Conservation (phyloP, 1,140 invertebrate species). For the Nasonia longicornis region DNA sequence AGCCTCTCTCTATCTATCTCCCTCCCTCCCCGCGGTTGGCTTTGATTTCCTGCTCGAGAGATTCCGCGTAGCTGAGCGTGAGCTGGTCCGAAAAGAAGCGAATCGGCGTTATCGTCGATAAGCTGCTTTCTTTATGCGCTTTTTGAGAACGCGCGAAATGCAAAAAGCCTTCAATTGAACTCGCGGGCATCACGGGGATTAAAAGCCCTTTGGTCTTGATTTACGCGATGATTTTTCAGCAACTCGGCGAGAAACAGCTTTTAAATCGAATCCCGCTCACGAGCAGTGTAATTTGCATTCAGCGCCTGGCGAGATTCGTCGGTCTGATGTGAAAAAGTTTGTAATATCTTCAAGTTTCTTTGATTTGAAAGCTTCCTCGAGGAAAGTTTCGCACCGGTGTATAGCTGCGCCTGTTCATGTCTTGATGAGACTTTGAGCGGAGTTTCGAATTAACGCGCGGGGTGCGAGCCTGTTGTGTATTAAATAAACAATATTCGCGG, state of each 20-base stretch:
- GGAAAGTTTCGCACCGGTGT: background rate
- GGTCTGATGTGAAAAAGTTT: background rate
- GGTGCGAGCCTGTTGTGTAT: no score
- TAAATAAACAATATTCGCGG: background rate
- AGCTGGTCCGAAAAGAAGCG: background rate
- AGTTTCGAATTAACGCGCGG: background rate
- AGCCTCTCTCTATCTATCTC: background rate
- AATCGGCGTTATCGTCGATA: background rate
- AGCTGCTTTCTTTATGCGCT: no score
- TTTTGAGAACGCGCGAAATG: no score
- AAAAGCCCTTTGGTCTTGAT: background rate
- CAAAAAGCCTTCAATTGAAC: background rate
- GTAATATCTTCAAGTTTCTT: background rate
- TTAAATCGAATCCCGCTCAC: background rate
- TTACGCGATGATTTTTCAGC: background rate
- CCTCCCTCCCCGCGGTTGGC: background rate
- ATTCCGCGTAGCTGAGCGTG: background rate
- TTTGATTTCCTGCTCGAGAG: slow-evolving; percentile 9
- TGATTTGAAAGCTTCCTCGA: background rate
- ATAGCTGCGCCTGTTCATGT: background rate
- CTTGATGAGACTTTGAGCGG: background rate
- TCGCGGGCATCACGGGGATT: background rate
- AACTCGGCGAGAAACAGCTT: background rate
- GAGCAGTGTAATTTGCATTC: background rate
- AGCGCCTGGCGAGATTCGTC: background rate